Conservation (phyloP, 2,113 vertebrate species). For the Gymnobelideus leadbeateri region DNA sequence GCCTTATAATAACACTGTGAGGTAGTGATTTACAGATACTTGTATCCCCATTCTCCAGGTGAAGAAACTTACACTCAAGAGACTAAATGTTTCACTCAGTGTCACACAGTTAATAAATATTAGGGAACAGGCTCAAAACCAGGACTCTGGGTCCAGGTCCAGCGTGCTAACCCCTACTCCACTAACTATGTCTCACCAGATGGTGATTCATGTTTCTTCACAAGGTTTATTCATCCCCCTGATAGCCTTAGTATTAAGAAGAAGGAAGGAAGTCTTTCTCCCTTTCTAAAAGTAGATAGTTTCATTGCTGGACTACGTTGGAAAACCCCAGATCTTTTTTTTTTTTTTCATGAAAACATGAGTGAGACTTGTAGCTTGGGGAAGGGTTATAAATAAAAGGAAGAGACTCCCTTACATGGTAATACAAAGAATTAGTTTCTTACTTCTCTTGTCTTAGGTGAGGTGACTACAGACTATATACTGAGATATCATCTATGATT, state of each 20-base stretch:
- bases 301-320: not conserved
- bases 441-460: not conserved
- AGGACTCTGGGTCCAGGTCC: not conserved
- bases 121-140: not conserved
- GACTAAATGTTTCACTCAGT: not conserved
- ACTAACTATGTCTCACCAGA: not conserved
- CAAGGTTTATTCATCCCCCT: slow-evolving; percentile 40
- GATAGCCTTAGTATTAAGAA: slow-evolving; percentile 17
- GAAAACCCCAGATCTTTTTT: slow-evolving; percentile 64
- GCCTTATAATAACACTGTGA: not conserved
- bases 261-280: slow-evolving; percentile 65
- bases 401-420: not conserved
- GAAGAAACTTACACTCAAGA: not conserved
- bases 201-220: slow-evolving; percentile 54
- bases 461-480: not conserved
- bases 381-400: not conserved
- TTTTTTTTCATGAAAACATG: slow-evolving; percentile 63
- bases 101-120: not conserved
- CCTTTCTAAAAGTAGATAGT: slow-evolving; percentile 1
- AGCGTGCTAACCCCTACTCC: not conserved
- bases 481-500: not conserved
- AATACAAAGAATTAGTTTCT: not conserved
- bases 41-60: not conserved
- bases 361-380: slow-evolving; percentile 42
- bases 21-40: not conserved